phyloP scores from a whole-genome alignment of 2,797 vertebrate genomes.

The Paguma larvata region DNA sequence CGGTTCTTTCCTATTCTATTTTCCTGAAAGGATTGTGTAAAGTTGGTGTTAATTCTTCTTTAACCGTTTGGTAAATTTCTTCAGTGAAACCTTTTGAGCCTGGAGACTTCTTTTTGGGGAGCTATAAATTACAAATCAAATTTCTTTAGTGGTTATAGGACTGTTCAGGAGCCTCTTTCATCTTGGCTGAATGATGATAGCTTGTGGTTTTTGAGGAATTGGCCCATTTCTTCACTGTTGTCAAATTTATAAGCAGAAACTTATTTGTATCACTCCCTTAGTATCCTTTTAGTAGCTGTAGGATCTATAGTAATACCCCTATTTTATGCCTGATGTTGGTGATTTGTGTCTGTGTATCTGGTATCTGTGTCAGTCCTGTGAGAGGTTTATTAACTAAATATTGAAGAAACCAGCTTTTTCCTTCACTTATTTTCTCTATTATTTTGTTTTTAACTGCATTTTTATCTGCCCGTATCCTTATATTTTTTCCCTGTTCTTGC shows the following conservation, averaged over 20 bases:
- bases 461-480: neutral
- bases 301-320: neutral
- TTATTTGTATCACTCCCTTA: neutral
- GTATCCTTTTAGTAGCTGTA: neutral
- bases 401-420: neutral
- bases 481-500: neutral
- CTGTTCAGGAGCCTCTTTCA: neutral
- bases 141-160: neutral
- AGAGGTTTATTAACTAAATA: neutral
- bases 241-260: neutral
- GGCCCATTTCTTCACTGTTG: neutral
- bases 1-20: neutral
- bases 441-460: neutral
- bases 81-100: neutral
- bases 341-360: neutral
- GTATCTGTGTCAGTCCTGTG: neutral
- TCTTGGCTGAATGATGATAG: neutral
- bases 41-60: neutral
- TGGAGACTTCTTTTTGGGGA: neutral
- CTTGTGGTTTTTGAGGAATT: conserved; percentile 23
- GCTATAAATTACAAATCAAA: neutral
- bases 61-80: neutral
- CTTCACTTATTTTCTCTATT: neutral
- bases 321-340: neutral
- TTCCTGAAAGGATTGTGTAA: neutral